Percentiles rank a stretch among this genome's conserved stretches.
These are phyloP conservation scores for Scatophagus argus DNA, from an alignment of 2,113 vertebrate genomes.

Conservation along the genomic window DNA sequence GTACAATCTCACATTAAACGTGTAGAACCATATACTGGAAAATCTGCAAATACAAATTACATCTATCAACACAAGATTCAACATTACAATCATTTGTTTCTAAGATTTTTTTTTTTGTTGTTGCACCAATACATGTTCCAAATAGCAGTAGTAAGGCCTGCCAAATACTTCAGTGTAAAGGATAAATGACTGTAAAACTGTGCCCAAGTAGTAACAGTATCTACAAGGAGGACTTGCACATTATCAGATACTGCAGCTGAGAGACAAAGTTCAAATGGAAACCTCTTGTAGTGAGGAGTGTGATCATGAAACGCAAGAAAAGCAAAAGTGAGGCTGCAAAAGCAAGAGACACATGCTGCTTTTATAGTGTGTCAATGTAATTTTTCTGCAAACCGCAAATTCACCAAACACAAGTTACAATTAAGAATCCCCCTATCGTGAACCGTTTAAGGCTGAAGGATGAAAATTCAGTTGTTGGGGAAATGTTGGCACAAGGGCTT, in stretches of 20 bases:
- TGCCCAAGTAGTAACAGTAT: constrained; percentile 39
- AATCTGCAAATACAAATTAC: constrained; percentile 89
- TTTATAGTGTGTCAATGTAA: constrained; percentile 31
- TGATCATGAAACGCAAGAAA: constrained; percentile 34
- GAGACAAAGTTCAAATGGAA: constrained; percentile 47
- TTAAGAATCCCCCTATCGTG: constrained; percentile 35
- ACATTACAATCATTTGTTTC: constrained; percentile 69
- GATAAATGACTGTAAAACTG: constrained; percentile 59
- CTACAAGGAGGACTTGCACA: constrained; percentile 36
- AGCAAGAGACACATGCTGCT: constrained; percentile 37
- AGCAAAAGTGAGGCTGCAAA: constrained; percentile 38
- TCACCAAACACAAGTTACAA: constrained; percentile 63
- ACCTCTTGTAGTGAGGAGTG: constrained; percentile 15
- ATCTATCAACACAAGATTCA: constrained; percentile 82
- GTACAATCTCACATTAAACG: constrained; percentile 87
- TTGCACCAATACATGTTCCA: constrained; percentile 77
- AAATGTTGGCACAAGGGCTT: constrained; percentile 77
- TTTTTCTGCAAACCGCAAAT: constrained; percentile 19
- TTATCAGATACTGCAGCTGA: constrained; percentile 44
- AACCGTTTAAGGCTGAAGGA: constrained; percentile 44
- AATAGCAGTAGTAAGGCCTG: constrained; percentile 76
- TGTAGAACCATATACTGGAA: constrained; percentile 84
- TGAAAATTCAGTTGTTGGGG: constrained; percentile 58
- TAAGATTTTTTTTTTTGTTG: constrained; percentile 33
- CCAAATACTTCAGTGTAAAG: constrained; percentile 81